Evolutionary conservation across 2,888 invertebrate species (phyloP).

Genomic region (Trissolcus brochymenae): DNA sequence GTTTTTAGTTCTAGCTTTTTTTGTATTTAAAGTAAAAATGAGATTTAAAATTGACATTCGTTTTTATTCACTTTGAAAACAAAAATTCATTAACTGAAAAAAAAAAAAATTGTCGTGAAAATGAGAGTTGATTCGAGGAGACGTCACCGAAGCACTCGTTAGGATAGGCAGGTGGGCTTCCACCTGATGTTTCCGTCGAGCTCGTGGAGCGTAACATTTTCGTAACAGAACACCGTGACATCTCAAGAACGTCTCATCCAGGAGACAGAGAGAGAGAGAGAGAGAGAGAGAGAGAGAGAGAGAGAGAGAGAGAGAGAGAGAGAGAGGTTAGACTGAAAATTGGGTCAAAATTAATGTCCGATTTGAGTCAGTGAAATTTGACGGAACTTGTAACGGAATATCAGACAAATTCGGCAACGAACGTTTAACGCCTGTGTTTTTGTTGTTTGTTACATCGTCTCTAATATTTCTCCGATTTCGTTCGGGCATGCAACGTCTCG

Average conservation of each 20-base stretch:
- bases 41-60: not conserved
- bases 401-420: conserved; percentile 11
- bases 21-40: no score
- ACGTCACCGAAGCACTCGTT: conserved; percentile 33
- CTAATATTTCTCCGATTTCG: conserved; percentile 43
- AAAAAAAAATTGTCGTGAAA: conserved; percentile 28
- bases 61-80: not conserved
- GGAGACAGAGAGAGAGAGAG: no score
- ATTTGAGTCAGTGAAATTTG: conserved; percentile 6
- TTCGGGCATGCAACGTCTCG: conserved; percentile 46
- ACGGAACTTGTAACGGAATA: conserved; percentile 5
- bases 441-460: conserved; percentile 14
- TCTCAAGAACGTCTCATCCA: conserved; percentile 16
- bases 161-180: conserved; percentile 66
- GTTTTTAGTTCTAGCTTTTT: no score
- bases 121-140: conserved; percentile 42
- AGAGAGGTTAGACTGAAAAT: conserved; percentile 26
- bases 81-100: not conserved
- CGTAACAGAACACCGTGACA: conserved; percentile 27
- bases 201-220: conserved; percentile 50
- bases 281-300: no score
- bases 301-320: no score
- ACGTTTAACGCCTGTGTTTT: conserved; percentile 38
- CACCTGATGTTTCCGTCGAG: conserved; percentile 65
- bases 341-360: conserved; percentile 31